Base-by-base conservation (phyloP, 2,113 vertebrate genomes). In the Xiphophorus hellerii region DNA sequence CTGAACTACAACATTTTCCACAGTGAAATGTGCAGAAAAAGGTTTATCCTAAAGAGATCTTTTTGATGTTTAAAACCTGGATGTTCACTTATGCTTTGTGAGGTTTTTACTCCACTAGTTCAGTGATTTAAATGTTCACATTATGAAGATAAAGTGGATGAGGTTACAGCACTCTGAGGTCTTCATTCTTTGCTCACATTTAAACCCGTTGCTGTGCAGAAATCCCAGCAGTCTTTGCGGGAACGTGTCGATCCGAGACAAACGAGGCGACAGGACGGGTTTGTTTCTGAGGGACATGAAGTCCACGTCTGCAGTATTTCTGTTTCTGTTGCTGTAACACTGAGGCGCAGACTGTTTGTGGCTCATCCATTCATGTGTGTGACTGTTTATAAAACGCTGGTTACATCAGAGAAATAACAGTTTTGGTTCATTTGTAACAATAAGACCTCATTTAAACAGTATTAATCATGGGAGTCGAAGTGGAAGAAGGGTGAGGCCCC, bases 401-500 rank as follows among this genome's bases (percentile, higher is more conserved):
- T 90, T 85, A 78, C 78, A 70, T 66, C 73, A 78, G 54, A 82
- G 83, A 73, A 84, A 86, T 71, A 82, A 91, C 73, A 79, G 82
- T 85, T 86, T 79, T 69, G 89, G 82, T 86, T 92, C 90, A 94
- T 94, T 94, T 93, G 92, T 90, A 90, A 89, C 91, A 91, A 93
- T 93, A 90, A 92, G 90, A 90, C 90, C 89, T 88, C 85, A 78
- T 71, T 89, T 89, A 93, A 94, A 93, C 93, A 91, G 87, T 31
- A 92, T 91, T 87, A 93, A 94, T 94, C 90, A 93, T 71, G 29
- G 61, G 75, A 74, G 74, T 73, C 0, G 17, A 71, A 83, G 70
- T 79, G 74, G 77, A 76, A 77, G 66, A 61, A 70, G 62, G 31
- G 22, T 37, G 31, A 27, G 20, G 15, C 58, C 39, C 7, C 71